A percentile compares a stretch with the other conserved stretches of the same genome.
phyloP scores from a whole-genome alignment of 2,888 invertebrate genomes.

The Metalampra italica region DNA sequence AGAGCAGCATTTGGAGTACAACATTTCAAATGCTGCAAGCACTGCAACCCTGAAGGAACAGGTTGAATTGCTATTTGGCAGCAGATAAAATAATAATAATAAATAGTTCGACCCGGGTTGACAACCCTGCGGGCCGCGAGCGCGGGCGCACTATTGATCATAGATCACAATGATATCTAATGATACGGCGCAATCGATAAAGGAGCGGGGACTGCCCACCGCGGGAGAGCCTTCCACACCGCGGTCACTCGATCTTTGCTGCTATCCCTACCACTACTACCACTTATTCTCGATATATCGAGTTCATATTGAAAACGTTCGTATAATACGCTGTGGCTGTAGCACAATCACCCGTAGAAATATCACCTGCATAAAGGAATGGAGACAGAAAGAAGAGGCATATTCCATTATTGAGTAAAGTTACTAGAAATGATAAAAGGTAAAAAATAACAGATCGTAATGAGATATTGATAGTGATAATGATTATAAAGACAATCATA shows the following conservation, averaged over 20 bases:
- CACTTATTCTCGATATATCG: not conserved
- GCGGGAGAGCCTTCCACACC: constrained; percentile 50
- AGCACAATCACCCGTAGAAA: not conserved
- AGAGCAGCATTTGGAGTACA: too few species aligned
- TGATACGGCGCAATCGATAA: constrained; percentile 71
- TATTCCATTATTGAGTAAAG: too few species aligned
- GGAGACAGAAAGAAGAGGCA: too few species aligned
- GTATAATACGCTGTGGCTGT: not conserved
- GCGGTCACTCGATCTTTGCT: not conserved
- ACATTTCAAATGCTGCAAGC: too few species aligned
- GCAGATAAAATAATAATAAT: not conserved
- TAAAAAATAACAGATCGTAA: too few species aligned
- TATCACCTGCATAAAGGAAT: not conserved
- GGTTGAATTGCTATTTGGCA: not conserved
- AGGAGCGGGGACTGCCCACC: constrained; percentile 55
- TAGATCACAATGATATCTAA: constrained; percentile 75
- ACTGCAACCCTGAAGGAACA: not conserved
- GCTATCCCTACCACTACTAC: not conserved
- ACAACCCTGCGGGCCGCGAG: constrained; percentile 31
- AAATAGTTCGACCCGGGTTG: not conserved
- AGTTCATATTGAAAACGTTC: not conserved
- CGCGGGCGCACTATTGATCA: constrained; percentile 56
- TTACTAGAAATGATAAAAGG: too few species aligned
- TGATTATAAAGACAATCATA: too few species aligned
- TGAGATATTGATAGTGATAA: too few species aligned